Evolutionary conservation across 2,797 vertebrate species (phyloP).

Genomic region (Sebastes diploproa): DNA sequence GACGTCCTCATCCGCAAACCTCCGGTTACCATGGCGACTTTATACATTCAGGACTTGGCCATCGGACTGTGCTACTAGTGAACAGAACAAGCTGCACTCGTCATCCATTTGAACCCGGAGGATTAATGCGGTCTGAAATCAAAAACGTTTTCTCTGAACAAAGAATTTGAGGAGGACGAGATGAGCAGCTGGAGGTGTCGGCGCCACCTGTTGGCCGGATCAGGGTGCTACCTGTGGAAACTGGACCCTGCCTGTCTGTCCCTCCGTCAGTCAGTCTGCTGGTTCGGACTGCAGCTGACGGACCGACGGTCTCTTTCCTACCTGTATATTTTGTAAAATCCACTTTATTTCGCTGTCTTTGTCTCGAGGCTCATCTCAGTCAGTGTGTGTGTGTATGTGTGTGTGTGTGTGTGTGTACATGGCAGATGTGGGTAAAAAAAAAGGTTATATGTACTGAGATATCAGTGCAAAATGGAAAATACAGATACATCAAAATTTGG

Average conservation of each 20-base stretch:
- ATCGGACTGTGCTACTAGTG: not conserved
- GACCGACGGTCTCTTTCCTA: not conserved
- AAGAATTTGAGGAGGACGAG: not conserved
- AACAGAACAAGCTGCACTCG: not conserved
- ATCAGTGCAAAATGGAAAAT: not conserved
- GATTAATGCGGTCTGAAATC: not conserved
- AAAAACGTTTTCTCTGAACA: not conserved
- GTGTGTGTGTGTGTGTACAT: not conserved
- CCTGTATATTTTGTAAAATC: constrained; percentile 67
- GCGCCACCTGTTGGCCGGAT: constrained; percentile 21
- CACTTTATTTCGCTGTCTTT: constrained; percentile 24
- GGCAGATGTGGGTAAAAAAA: constrained; percentile 11
- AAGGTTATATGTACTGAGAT: not conserved
- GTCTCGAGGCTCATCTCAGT: constrained; percentile 31
- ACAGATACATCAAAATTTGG: no score
- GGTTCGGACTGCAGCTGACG: constrained; percentile 66
- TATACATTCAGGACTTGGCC: constrained; percentile 7
- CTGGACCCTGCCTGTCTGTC: constrained; percentile 11
- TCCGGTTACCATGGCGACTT: not conserved
- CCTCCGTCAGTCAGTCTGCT: constrained; percentile 63
- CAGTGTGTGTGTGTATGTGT: constrained; percentile 5
- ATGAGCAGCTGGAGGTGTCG: constrained; percentile 19
- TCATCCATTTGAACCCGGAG: not conserved
- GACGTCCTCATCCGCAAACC: not conserved
- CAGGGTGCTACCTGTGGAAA: constrained; percentile 6